A percentile compares a stretch with the other conserved stretches of the same genome.
phyloP scores from a whole-genome alignment of 2,797 vertebrate species.

The Notoglanidium macrostoma region DNA sequence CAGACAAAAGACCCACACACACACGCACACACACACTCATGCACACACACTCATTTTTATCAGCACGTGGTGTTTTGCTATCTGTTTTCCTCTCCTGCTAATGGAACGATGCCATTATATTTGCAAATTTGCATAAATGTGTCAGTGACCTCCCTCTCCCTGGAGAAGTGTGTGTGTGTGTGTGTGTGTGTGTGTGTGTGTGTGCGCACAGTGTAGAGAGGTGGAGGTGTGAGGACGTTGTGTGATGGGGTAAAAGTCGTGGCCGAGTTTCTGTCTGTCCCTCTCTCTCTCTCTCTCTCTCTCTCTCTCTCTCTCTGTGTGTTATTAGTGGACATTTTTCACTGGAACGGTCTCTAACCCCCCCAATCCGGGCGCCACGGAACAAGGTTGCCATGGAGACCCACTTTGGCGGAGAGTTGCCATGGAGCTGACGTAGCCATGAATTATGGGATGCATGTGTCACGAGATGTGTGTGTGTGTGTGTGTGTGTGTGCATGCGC shows the following conservation, averaged over 20 bases:
- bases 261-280: constrained; percentile 5
- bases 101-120: constrained; percentile 52
- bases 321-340: constrained; percentile 50
- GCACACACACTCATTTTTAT: constrained; percentile 6
- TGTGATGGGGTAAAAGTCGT: constrained; percentile 14
- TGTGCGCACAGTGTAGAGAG: constrained; percentile 1
- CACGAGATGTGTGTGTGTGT: constrained; percentile 67
- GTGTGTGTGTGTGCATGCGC: constrained; percentile 47
- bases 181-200: constrained; percentile 30
- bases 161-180: constrained; percentile 40
- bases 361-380: constrained; percentile 54
- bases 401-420: constrained; percentile 70
- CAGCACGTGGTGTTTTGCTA: constrained; percentile 16
- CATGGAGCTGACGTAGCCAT: constrained; percentile 72
- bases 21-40: constrained; percentile 33
- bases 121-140: constrained; percentile 55
- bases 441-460: constrained; percentile 79
- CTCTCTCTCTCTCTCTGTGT: constrained; percentile 5
- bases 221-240: constrained; percentile 4
- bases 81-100: constrained; percentile 32
- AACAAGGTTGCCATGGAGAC: constrained; percentile 81
- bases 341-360: constrained; percentile 24
- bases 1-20: constrained; percentile 43
- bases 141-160: constrained; percentile 46
- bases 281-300: background rate